Evolutionary conservation across 37 sponge, comb jelly and placozoan species (phyloP), one percentile per base, ranked within the genome.

Genomic region (Theonella swinhoei): DNA sequence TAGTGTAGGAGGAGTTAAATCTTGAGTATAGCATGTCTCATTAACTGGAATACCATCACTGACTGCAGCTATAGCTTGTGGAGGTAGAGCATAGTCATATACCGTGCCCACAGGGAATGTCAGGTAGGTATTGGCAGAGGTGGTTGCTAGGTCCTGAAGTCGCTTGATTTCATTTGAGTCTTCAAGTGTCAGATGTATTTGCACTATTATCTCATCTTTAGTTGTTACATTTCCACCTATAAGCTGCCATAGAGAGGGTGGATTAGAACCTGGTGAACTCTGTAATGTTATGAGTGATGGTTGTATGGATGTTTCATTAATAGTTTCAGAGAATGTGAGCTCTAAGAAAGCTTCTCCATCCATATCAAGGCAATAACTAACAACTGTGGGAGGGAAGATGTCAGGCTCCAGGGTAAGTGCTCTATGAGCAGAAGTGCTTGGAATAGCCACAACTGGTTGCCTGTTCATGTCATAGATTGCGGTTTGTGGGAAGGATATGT

Each of bases 321-420:
- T 85, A 38, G 94, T 91, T 58, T 96, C 97, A 28, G 91, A 85
- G 81, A 96, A 96, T 20, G 90, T 91, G 30, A 96, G 86, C 64
- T 83, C 72, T 17, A 96, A 81, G 63, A 64, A 76, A 2, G 86
- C 64, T 0, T 76, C 36, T 20, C 68, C 74, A 68, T 91, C 83
- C 80, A 94, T 80, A 78, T 94, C 90, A 1, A 94, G 84, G 38
- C 90, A 86, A 64, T 65, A 96, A 26, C 47, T 42, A 9, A 96
- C 81, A 1, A 96, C 4, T 38, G 62, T 74, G 14, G 97, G 97
- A 31, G 88, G 77, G 23, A 60, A 82, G 22, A 91, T 84, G 83
- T 96, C 97, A 69, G 34, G 39, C 5, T 19, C 64, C 40, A 90
- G 64, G 62, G 86, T 42, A n/a, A 59, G 29, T 3, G 74, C 90